Evolutionary conservation across 2,113 vertebrate genomes (phyloP).

Genomic region (Solea senegalensis): DNA sequence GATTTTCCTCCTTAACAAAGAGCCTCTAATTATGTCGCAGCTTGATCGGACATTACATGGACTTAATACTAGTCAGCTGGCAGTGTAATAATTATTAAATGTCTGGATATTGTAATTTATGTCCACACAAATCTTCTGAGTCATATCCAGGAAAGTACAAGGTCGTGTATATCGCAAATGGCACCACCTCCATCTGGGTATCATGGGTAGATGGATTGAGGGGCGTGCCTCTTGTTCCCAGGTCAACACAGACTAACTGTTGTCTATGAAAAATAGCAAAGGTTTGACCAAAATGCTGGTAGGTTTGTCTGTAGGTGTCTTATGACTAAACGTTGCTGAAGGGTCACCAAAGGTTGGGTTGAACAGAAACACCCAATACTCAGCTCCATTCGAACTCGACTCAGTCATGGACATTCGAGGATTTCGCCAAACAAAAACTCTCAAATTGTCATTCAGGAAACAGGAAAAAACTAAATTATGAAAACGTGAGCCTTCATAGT

Average conservation of each 20-base stretch:
- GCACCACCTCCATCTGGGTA: neutral
- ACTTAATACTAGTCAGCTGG: neutral
- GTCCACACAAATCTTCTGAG: neutral
- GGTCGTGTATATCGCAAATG: neutral
- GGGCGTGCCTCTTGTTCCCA: neutral
- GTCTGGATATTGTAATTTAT: neutral
- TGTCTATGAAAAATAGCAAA: neutral
- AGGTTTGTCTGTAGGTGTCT: neutral
- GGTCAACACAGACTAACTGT: neutral
- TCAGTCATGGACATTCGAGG: neutral
- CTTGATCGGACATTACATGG: neutral
- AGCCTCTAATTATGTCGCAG: neutral
- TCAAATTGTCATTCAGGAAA: too few species aligned
- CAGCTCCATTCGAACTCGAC: neutral
- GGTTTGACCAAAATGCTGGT: neutral
- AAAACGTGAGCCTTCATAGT: conserved; percentile 20
- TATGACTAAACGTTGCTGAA: neutral
- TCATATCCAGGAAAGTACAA: neutral
- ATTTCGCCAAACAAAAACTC: neutral
- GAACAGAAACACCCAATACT: neutral
- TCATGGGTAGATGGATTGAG: neutral
- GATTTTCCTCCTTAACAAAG: neutral
- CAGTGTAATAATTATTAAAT: neutral
- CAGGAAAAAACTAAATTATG: neutral
- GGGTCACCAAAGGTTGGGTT: neutral